These are phyloP conservation scores for Bubo bubo DNA, from an alignment of 2,113 vertebrate species.

Conservation along the genomic window DNA sequence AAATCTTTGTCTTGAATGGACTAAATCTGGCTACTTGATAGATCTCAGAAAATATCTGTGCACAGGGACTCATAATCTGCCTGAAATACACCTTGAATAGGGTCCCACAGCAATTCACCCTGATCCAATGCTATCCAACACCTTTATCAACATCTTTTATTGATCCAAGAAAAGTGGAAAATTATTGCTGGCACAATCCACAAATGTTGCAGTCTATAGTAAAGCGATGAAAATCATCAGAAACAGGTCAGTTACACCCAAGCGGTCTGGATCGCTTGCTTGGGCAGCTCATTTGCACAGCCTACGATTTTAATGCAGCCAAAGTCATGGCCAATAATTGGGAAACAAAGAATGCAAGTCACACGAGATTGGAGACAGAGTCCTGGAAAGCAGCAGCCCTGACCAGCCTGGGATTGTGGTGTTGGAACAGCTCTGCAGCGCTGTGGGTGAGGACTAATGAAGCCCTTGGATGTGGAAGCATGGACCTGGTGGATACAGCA, in stretches of 20 bases:
- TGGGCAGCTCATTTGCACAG: not conserved
- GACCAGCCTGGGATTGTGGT: not conserved
- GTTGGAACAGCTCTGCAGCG: not conserved
- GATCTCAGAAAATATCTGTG: not conserved
- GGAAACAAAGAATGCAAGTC: not conserved
- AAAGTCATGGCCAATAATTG: not conserved
- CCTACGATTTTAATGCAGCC: not conserved
- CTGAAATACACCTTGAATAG: not conserved
- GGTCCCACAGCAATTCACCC: not conserved
- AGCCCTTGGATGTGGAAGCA: not conserved
- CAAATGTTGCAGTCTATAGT: not conserved
- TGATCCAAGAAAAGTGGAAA: not conserved
- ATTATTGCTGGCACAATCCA: not conserved
- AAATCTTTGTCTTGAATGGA: not conserved
- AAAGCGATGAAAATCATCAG: not conserved
- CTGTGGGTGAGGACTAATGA: not conserved
- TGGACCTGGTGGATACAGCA: not conserved
- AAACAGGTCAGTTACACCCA: not conserved
- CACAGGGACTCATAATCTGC: not conserved
- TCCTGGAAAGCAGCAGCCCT: slow-evolving; percentile 7
- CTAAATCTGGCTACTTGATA: not conserved
- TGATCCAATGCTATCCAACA: not conserved
- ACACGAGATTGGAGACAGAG: not conserved
- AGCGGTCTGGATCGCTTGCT: not conserved
- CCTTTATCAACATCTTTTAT: slow-evolving; percentile 1